Percentiles rank a stretch among this genome's conserved stretches.
Evolutionary conservation across 2,888 invertebrate genomes (phyloP).

Genomic region (Tinea pellionella): DNA sequence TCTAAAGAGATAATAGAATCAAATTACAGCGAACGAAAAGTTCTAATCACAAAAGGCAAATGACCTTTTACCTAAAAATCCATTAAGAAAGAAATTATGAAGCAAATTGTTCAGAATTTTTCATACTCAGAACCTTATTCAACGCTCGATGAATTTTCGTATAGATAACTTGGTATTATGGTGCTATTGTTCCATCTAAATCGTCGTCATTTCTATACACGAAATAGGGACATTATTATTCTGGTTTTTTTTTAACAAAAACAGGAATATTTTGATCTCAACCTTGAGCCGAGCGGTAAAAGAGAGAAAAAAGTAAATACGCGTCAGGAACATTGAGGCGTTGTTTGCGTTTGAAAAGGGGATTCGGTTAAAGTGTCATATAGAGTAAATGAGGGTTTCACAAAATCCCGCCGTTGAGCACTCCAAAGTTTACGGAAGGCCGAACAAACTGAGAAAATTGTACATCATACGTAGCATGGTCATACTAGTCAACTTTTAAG

Average conservation of each 20-base stretch:
- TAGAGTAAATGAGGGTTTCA: constrained; percentile 41
- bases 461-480: constrained; percentile 17
- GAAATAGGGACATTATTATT: not conserved
- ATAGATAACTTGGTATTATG: constrained; percentile 4
- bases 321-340: constrained; percentile 35
- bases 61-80: constrained; percentile 3
- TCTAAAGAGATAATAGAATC: constrained; percentile 3
- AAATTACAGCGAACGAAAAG: not conserved
- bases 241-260: not conserved
- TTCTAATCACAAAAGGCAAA: not conserved
- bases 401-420: constrained; percentile 44
- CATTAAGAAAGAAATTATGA: constrained; percentile 9
- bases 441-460: constrained; percentile 21
- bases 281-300: not conserved
- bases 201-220: constrained; percentile 7
- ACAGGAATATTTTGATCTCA: constrained; percentile 7
- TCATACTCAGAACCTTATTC: constrained; percentile 1
- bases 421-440: constrained; percentile 41
- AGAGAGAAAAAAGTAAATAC: constrained; percentile 13
- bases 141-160: constrained; percentile 10
- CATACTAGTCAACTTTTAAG: not conserved
- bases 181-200: not conserved
- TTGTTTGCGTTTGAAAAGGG: constrained; percentile 51
- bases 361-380: constrained; percentile 45
- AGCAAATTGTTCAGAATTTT: not conserved